Evolutionary conservation across 2,797 vertebrate genomes (phyloP), one percentile per base, ranked within the genome.

Genomic region (Falco berigora): DNA sequence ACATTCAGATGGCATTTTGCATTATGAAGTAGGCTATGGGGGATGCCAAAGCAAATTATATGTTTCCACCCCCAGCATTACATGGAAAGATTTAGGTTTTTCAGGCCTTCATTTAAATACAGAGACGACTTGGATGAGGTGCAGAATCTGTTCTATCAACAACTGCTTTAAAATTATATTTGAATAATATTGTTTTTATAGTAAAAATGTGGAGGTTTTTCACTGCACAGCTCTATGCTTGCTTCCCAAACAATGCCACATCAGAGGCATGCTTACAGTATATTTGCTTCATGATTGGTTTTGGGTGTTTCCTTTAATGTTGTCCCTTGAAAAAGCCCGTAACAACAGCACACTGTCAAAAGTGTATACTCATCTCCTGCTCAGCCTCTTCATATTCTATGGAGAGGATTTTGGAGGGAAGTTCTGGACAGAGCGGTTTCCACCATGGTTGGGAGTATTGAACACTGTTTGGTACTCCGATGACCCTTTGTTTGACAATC

Each of bases 281-380:
- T 16, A 71, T 61, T 52, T 80, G 44, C 25, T 78, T 17, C 12
- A 3, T 0, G 8, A 20, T 55, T 62, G 20, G 5, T 46, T 75
- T 64, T 46, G 74, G 50, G 25, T 58, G 30, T 25, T 66, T 25
- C 13, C 8, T 59, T 81, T 59, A 3, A 1, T 14, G 42, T 5
- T 59, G 30, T 25, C 15, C 32, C 49, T 47, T 50, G 28, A 9
- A n/a, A 82, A 74, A 49, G 2, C 0, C 13, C 4, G 0, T 9
- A 14, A 52, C 24, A 66, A 20, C 25, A 77, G 36, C 15, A 27
- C 7, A 0, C 56, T 1, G 4, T 32, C 21, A 56, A 42, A 50
- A 6, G 52, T 1, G 5, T 23, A 9, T 21, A 1, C n/a, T 88
- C 42, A 5, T 56, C 19, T 66, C 30, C 66, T 68, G 28, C 30